Base-by-base conservation (phyloP, 2,797 vertebrate genomes). In the Cheirogaleus major region DNA sequence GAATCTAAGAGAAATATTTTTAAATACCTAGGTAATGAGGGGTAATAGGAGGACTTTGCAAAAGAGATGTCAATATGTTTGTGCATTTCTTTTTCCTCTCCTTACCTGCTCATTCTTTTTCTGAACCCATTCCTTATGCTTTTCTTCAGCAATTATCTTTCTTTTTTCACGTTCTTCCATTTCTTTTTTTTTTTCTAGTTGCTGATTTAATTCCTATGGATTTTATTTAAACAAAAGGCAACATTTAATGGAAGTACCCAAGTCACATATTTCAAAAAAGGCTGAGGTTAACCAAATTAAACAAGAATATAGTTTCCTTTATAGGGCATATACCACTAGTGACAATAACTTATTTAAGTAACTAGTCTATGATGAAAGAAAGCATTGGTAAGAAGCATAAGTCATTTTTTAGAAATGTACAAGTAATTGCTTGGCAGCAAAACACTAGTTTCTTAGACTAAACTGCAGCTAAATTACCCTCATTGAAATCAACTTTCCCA, bases 61-160 rank as follows among this genome's bases (percentile, higher is more conserved):
- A 82, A 86, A 38, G 30, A 81, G 30, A 32, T 12, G 4, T 57
- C 2, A 55, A 4, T 4, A 4, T 22, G 23, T 4, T 2, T 70
- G 59, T 43, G 7, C 25, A 38, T n/a, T 45, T 55, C 22, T 55
- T 93, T 79, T 73, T 41, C 22, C 23, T 61, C 0, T 75, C 92
- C 85, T 94, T 98, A 99, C 99, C 99, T 99, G 99, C 86, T 99
- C 98, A 96, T 97, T 99, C 95, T 99, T 99, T 96, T 98, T 99
- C 75, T 99, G 99, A 7, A 99, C 98, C 99, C 99, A 99, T 69
- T 99, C 98, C 78, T 99, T 99, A 90, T 99, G 99, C 95, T 99
- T 99, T 97, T 99, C 98, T 92, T 99, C 99, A 81, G 99, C 98
- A 22, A 98, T 85, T 22, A 97, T 93, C 98, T 98, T 99, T 98